phyloP scores from a whole-genome alignment of 2,113 vertebrate genomes.

The Eolophus roseicapilla region DNA sequence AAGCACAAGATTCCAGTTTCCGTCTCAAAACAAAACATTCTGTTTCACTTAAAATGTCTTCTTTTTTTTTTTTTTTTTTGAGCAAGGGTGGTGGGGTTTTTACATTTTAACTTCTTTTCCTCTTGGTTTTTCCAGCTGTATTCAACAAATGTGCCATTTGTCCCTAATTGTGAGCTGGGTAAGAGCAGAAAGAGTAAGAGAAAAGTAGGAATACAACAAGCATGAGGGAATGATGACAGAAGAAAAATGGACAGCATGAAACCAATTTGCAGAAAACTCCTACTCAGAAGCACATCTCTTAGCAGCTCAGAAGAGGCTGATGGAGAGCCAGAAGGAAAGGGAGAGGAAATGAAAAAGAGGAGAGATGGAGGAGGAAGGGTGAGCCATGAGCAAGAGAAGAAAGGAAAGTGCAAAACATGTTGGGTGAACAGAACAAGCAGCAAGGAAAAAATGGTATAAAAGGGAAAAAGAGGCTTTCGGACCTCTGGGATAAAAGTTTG shows the following conservation, averaged over 20 bases:
- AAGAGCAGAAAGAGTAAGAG: not conserved
- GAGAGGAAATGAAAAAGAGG: not conserved
- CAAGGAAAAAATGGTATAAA: not conserved
- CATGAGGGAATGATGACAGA: not conserved
- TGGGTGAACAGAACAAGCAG: not conserved
- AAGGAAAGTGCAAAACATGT: not conserved
- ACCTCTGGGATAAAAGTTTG: not conserved
- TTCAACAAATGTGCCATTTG: not conserved
- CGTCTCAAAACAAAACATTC: not conserved
- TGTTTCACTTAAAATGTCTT: not conserved
- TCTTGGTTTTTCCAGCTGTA: not conserved
- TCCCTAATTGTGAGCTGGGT: not conserved
- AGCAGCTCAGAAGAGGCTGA: not conserved
- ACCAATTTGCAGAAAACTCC: conserved; percentile 29
- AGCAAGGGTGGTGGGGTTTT: not conserved
- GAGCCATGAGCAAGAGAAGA: not conserved
- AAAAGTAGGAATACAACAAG: not conserved
- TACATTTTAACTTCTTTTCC: not conserved
- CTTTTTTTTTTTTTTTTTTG: not conserved
- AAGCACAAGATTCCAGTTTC: not conserved
- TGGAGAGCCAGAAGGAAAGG: not conserved
- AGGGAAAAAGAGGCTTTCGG: not conserved
- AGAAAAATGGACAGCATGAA: conserved; percentile 47
- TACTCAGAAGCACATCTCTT: not conserved
- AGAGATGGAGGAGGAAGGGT: not conserved